Evolutionary conservation across 2,888 invertebrate species (phyloP).

Genomic region (Philereme vetulata): DNA sequence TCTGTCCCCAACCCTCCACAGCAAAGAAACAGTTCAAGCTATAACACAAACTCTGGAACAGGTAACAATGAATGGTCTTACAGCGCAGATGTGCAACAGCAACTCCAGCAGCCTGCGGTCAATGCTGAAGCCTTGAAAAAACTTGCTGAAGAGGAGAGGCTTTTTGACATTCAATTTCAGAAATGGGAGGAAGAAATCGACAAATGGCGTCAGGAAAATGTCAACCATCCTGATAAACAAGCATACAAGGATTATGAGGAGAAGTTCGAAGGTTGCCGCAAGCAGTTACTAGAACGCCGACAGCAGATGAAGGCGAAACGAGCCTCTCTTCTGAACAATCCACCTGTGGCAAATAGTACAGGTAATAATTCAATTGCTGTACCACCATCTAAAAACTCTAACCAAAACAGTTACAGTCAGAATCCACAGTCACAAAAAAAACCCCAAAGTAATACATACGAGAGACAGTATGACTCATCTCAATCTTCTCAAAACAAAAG

Average conservation of each 20-base stretch:
- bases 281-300: slow-evolving; percentile 90
- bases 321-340: slow-evolving; percentile 53
- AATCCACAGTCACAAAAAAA: slow-evolving; percentile 28
- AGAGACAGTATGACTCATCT: slow-evolving; percentile 43
- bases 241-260: slow-evolving; percentile 93
- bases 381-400: slow-evolving; percentile 39
- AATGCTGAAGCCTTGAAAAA: slow-evolving; percentile 71
- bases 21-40: slow-evolving; percentile 37
- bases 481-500: slow-evolving; percentile 45
- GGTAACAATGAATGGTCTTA: slow-evolving; percentile 62
- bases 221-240: slow-evolving; percentile 94
- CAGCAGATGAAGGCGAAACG: slow-evolving; percentile 91
- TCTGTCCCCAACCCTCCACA: slow-evolving; percentile 49
- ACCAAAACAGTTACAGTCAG: slow-evolving; percentile 41
- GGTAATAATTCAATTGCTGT: slow-evolving; percentile 51
- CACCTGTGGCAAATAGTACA: slow-evolving; percentile 41
- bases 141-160: slow-evolving; percentile 88
- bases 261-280: slow-evolving; percentile 93
- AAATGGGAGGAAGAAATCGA: slow-evolving; percentile 97
- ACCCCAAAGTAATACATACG: slow-evolving; percentile 44
- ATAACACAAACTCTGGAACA: slow-evolving; percentile 47
- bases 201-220: slow-evolving; percentile 95
- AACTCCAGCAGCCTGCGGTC: slow-evolving; percentile 37
- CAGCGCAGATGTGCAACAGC: slow-evolving; percentile 42
- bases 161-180: slow-evolving; percentile 94